phyloP scores from a whole-genome alignment of 1,140 invertebrate species.

The Calosoma granatense region DNA sequence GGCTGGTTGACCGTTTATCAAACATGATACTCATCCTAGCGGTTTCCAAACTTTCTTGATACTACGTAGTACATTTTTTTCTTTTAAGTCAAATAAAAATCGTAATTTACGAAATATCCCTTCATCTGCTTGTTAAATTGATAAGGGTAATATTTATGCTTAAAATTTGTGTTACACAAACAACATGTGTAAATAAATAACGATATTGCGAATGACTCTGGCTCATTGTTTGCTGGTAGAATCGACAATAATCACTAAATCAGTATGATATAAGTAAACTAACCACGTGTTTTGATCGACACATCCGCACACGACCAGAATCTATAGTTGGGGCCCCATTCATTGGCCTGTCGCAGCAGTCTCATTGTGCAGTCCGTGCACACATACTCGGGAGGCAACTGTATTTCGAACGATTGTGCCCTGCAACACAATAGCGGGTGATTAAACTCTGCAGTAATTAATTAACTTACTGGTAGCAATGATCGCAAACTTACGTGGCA shows the following conservation, averaged over 20 bases:
- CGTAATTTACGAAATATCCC: too few relatives aligned
- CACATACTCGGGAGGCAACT: conserved; percentile 67
- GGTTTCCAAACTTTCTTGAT: too few relatives aligned
- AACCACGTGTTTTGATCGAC: conserved; percentile 57
- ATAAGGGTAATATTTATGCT: too few relatives aligned
- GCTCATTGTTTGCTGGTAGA: not conserved
- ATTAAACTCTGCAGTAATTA: too few relatives aligned
- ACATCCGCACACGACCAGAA: conserved; percentile 96
- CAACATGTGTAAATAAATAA: not conserved
- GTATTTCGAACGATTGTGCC: conserved; percentile 67
- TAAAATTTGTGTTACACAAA: not conserved
- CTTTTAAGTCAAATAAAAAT: too few relatives aligned
- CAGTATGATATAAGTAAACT: not conserved
- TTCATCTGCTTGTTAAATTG: too few relatives aligned
- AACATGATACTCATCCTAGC: too few relatives aligned
- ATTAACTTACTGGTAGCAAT: too few relatives aligned
- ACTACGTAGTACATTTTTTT: too few relatives aligned
- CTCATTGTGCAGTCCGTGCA: conserved; percentile 86
- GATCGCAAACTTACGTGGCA: conserved; percentile 48
- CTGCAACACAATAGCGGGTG: conserved; percentile 49
- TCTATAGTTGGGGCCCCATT: conserved; percentile 75
- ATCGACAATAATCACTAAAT: too few relatives aligned
- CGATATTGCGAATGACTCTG: not conserved
- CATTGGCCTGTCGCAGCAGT: conserved; percentile 75
- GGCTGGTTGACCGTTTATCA: too few relatives aligned